phyloP scores from a whole-genome alignment of 2,888 invertebrate species.

The Synanthedon tipuliformis region DNA sequence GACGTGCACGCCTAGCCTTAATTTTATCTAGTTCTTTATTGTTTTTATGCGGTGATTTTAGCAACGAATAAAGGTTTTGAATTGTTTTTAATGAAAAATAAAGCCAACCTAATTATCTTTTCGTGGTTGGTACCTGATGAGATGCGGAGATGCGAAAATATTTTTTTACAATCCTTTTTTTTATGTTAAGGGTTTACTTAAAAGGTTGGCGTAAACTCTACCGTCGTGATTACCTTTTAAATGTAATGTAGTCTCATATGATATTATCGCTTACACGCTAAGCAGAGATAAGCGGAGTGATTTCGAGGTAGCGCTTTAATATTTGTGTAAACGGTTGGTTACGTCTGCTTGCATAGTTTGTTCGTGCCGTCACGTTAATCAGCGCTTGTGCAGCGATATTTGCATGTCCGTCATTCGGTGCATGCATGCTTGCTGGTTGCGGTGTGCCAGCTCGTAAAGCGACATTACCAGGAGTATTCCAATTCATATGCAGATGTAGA shows the following conservation, averaged over 20 bases:
- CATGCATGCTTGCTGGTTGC: conserved; percentile 13
- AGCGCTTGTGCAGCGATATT: conserved; percentile 20
- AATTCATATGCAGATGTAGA: conserved; percentile 48
- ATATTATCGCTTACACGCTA: too few species aligned
- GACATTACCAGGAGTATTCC: conserved; percentile 18
- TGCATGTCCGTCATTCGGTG: conserved; percentile 23
- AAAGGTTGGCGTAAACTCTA: too few species aligned
- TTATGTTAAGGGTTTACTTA: too few species aligned
- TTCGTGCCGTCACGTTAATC: conserved; percentile 8
- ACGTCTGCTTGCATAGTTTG: not conserved
- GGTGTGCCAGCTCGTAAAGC: conserved; percentile 25
- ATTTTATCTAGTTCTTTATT: conserved; percentile 27
- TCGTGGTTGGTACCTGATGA: too few species aligned
- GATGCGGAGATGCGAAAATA: too few species aligned
- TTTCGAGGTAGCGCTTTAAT: too few species aligned
- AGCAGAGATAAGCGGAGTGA: too few species aligned
- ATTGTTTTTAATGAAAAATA: not conserved
- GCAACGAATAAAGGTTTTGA: too few species aligned
- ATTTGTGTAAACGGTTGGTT: not conserved
- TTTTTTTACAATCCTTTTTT: too few species aligned
- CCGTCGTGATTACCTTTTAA: too few species aligned
- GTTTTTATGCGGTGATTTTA: not conserved
- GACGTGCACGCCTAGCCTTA: conserved; percentile 22
- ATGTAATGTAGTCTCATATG: too few species aligned
- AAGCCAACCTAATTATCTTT: not conserved